Conservation (phyloP, 2,888 invertebrate genomes). For the Apeira syringaria region DNA sequence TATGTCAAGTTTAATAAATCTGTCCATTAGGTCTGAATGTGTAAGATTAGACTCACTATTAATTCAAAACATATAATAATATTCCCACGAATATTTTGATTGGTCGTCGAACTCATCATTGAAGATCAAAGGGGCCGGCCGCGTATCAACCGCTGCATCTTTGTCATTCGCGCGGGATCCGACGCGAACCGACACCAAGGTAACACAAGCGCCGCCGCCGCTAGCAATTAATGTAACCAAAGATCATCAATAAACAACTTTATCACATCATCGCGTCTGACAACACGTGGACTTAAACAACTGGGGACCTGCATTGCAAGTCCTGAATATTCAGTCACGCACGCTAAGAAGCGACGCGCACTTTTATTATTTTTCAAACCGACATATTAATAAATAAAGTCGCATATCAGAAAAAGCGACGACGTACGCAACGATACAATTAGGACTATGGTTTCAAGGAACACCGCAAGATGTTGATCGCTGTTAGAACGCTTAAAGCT, state of each 20-base stretch:
- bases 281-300: conserved; percentile 65
- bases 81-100: conserved; percentile 66
- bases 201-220: conserved; percentile 58
- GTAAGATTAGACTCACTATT: too few relatives aligned
- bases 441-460: conserved; percentile 30
- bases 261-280: conserved; percentile 79
- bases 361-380: conserved; percentile 44
- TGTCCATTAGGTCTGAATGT: too few relatives aligned
- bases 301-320: conserved; percentile 63
- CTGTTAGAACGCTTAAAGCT: conserved; percentile 17
- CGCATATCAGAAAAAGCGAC: conserved; percentile 27
- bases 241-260: conserved; percentile 82
- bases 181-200: conserved; percentile 59
- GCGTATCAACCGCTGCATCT: conserved; percentile 71
- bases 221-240: conserved; percentile 78
- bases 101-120: conserved; percentile 70
- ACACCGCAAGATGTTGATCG: conserved; percentile 13
- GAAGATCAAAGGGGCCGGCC: conserved; percentile 70
- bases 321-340: conserved; percentile 75
- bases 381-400: conserved; percentile 37
- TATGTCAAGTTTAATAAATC: too few relatives aligned
- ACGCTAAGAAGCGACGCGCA: conserved; percentile 46
- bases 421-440: conserved; percentile 34
- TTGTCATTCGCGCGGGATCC: conserved; percentile 71
- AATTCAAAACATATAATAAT: conserved; percentile 6